Evolutionary conservation across 2,888 invertebrate species (phyloP).

Genomic region (Tenthredo mesomela): DNA sequence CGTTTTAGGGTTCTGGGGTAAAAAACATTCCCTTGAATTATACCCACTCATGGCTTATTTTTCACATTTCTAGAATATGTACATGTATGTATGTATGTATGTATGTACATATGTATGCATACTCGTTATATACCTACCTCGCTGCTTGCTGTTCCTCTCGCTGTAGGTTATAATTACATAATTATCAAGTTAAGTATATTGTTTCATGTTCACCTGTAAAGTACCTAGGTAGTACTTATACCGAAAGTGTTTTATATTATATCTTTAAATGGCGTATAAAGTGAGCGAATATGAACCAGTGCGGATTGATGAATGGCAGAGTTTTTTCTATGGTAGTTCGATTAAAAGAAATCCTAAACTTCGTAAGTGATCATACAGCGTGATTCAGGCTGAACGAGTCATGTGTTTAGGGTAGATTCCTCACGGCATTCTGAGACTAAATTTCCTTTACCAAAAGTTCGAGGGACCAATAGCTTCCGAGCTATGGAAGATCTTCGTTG

Average conservation of each 20-base stretch:
- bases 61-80: background rate
- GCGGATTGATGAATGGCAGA: background rate
- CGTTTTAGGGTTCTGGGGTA: constrained; percentile 1
- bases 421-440: no score
- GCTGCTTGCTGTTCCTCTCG: background rate
- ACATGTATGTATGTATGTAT: no score
- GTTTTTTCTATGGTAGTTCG: background rate
- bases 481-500: no score
- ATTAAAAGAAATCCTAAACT: background rate
- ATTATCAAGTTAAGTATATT: background rate
- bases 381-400: no score
- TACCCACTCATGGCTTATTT: background rate
- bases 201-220: background rate
- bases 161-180: background rate
- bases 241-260: background rate
- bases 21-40: background rate
- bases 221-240: background rate
- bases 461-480: no score
- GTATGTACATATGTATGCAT: background rate
- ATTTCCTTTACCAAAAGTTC: no score
- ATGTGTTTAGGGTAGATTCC: no score
- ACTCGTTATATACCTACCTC: background rate
- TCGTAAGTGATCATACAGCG: background rate
- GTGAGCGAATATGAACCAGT: background rate
- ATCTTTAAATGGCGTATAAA: background rate